These are phyloP conservation scores for Scelioninae gen. 1 DNA, from an alignment of 2,888 invertebrate species.

Conservation along the genomic window DNA sequence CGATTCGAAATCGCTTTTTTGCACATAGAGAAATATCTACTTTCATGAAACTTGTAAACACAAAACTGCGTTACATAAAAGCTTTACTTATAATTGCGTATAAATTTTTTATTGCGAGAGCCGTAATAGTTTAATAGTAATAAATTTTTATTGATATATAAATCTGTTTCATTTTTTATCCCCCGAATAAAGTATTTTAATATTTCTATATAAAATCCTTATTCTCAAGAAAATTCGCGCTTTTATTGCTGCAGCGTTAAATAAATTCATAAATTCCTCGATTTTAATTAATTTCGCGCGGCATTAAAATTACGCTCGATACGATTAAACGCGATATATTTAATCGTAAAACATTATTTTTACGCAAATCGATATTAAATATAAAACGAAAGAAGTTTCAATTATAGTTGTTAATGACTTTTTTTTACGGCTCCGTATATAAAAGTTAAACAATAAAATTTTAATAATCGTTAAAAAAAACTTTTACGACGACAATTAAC, in stretches of 20 bases:
- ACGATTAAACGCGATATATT: slow-evolving; percentile 48
- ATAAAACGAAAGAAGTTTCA: slow-evolving; percentile 45
- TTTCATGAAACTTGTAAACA: slow-evolving; percentile 32
- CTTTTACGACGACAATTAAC: slow-evolving; percentile 44
- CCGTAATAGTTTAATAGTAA: slow-evolving; percentile 61
- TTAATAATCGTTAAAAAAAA: slow-evolving; percentile 55
- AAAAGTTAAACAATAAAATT: slow-evolving; percentile 55
- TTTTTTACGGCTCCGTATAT: slow-evolving; percentile 36
- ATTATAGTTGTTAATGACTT: slow-evolving; percentile 48
- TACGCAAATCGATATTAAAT: slow-evolving; percentile 59
- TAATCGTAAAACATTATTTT: slow-evolving; percentile 58
- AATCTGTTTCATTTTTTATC: slow-evolving; percentile 60
- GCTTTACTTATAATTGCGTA: slow-evolving; percentile 57
- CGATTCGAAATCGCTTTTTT: slow-evolving; percentile 32
- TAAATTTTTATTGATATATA: slow-evolving; percentile 67
- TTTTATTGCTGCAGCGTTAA: slow-evolving; percentile 43
- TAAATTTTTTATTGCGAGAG: slow-evolving; percentile 60
- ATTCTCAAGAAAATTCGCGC: slow-evolving; percentile 49
- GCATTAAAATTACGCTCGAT: slow-evolving; percentile 41
- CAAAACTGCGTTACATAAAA: slow-evolving; percentile 48
- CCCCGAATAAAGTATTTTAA: slow-evolving; percentile 51
- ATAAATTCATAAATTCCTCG: slow-evolving; percentile 60
- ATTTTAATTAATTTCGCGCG: slow-evolving; percentile 57
- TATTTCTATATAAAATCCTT: slow-evolving; percentile 55
- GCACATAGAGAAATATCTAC: too few species aligned